Base-by-base conservation (phyloP, 2,888 invertebrate genomes). In the Galeruca laticollis region DNA sequence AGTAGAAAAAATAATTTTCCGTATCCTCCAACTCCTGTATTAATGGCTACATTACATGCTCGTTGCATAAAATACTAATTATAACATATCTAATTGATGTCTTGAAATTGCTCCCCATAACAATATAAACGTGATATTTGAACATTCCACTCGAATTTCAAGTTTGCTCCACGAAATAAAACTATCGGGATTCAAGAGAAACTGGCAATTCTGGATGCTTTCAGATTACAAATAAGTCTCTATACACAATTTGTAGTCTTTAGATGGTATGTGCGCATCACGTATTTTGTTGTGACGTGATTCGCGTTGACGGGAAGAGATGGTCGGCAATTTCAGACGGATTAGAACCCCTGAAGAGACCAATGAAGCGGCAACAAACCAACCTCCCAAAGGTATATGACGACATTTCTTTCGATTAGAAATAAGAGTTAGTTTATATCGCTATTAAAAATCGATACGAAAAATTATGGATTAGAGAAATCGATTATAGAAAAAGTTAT, bases 321-420 rank as follows among this genome's bases (percentile, higher is more conserved):
- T 76, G 77, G 75, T 78, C 77, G 76, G 75, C 77, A 79, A 79
- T 78, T 79, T 78, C 77, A 69, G 73, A 74, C 77, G 74, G 78
- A 78, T 79, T 78, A 79, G 74, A 73, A 75, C 70, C 72, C 72
- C 76, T 51, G 74, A 76, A 73, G 73, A 67, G 72, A 70, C 76
- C 79, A 78, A 79, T 79, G 79, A 79, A 79, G 75, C 77, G 77
- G 65, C 72, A 76, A 73, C 69, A 69, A 69, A 68, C 62, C 65
- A 64, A 57, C 70, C 71, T 73, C 73, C 76, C 73, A 71, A 70
- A 71, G 71, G 71, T 73, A 73, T 72, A 69, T 71, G 68, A 73
- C 68, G 60, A 69, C 20, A 11, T 10, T 57, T 57, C 15, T 31
- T 31, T n/a, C 21, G 8, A 10, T 31, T 57, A 10, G 9, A 15